These are phyloP conservation scores for Drosophila meridiana DNA, from an alignment of 2,888 invertebrate species.

Conservation along the genomic window DNA sequence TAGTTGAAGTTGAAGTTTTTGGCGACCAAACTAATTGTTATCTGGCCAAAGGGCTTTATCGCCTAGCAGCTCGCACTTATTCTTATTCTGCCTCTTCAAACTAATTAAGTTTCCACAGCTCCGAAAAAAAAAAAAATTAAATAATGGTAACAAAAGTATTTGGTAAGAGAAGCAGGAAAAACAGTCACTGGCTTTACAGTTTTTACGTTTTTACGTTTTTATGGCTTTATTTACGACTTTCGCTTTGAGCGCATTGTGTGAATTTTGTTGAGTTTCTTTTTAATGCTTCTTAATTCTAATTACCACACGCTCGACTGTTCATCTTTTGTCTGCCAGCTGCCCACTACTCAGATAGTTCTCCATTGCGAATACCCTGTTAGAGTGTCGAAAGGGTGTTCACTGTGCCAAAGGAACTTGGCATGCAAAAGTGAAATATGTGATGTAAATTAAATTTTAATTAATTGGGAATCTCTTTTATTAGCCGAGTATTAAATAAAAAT, in stretches of 20 bases:
- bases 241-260: constrained; percentile 66
- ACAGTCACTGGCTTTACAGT: constrained; percentile 67
- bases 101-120: constrained; percentile 77
- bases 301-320: constrained; percentile 72
- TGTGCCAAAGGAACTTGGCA: too few relatives aligned
- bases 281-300: constrained; percentile 78
- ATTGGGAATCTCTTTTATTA: too few relatives aligned
- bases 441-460: too few relatives aligned
- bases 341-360: constrained; percentile 38
- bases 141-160: neutral
- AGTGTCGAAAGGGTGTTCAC: neutral
- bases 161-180: constrained; percentile 16
- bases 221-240: constrained; percentile 75
- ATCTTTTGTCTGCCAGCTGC: constrained; percentile 52
- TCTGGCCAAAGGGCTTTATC: constrained; percentile 60
- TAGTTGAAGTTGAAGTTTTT: constrained; percentile 45
- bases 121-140: constrained; percentile 9
- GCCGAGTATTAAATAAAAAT: too few relatives aligned
- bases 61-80: constrained; percentile 41
- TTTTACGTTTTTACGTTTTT: constrained; percentile 63
- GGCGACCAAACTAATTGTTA: constrained; percentile 71
- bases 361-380: constrained; percentile 30
- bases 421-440: neutral
- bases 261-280: constrained; percentile 68
- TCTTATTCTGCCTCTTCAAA: constrained; percentile 41